These are phyloP conservation scores for Callyntrura guangdongensis DNA, from an alignment of 2,888 invertebrate species.

Conservation along the genomic window DNA sequence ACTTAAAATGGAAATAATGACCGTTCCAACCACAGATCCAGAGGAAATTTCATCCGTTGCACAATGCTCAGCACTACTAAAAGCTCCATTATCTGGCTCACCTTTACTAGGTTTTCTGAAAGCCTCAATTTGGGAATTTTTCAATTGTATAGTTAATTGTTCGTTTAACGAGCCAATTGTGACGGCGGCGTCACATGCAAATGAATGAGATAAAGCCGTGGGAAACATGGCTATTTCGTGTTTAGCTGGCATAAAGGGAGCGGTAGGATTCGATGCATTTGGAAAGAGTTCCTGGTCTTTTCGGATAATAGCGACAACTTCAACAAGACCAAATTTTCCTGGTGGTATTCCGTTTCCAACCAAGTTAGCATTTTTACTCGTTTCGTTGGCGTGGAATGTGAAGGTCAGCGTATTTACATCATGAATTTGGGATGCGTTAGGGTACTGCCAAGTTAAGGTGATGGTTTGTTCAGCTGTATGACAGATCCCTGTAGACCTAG, in stretches of 20 bases:
- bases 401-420: constrained; percentile 45
- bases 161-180: constrained; percentile 28
- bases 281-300: constrained; percentile 59
- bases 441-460: constrained; percentile 9
- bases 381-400: constrained; percentile 54
- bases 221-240: constrained; percentile 13
- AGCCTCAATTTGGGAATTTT: constrained; percentile 61
- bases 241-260: neutral
- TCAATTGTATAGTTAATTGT: neutral
- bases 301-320: constrained; percentile 43
- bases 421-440: neutral
- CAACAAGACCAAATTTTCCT: constrained; percentile 59
- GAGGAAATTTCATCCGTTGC: constrained; percentile 66
- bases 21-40: constrained; percentile 60
- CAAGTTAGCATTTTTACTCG: neutral
- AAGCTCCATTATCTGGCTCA: neutral
- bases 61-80: constrained; percentile 66
- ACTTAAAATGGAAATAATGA: constrained; percentile 49
- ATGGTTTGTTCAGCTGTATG: constrained; percentile 14
- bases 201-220: constrained; percentile 61
- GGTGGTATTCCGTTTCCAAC: neutral
- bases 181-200: constrained; percentile 50
- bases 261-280: constrained; percentile 31
- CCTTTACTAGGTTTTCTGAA: neutral
- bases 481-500: constrained; percentile 48